phyloP scores from a whole-genome alignment of 2,888 invertebrate genomes.

The Catocala fraxini region DNA sequence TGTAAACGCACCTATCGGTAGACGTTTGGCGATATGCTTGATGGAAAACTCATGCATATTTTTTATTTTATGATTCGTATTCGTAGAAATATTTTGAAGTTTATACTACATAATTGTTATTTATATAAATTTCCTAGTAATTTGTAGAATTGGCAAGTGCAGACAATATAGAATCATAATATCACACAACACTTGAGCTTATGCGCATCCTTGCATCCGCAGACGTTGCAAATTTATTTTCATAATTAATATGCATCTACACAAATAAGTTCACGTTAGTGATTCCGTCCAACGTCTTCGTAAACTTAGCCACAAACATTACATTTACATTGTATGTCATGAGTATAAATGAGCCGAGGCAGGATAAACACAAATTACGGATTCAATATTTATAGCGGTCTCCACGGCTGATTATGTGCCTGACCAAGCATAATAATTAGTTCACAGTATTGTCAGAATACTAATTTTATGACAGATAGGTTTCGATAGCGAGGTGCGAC shows the following conservation, averaged over 20 bases:
- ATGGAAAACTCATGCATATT: too few species aligned
- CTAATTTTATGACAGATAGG: conserved; percentile 67
- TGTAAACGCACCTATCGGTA: too few species aligned
- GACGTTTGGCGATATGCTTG: too few species aligned
- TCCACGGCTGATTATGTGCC: conserved; percentile 52
- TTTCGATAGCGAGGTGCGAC: conserved; percentile 73
- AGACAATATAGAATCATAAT: too few species aligned
- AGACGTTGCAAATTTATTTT: background rate
- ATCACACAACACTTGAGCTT: too few species aligned
- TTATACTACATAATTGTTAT: too few species aligned
- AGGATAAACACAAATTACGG: conserved; percentile 55
- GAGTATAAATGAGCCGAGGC: conserved; percentile 35
- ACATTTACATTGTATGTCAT: conserved; percentile 46
- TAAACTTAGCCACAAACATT: conserved; percentile 34
- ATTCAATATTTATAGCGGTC: conserved; percentile 57
- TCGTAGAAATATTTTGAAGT: too few species aligned
- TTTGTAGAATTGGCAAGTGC: too few species aligned
- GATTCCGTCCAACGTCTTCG: conserved; percentile 17
- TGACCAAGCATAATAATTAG: conserved; percentile 72
- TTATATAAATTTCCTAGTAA: too few species aligned
- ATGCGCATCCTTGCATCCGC: too few species aligned
- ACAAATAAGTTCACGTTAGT: background rate
- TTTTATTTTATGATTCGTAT: too few species aligned
- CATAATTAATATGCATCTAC: conserved; percentile 16
- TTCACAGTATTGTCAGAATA: conserved; percentile 75